phyloP scores from a whole-genome alignment of 2,888 invertebrate genomes.

The Ariolimax columbianus region DNA sequence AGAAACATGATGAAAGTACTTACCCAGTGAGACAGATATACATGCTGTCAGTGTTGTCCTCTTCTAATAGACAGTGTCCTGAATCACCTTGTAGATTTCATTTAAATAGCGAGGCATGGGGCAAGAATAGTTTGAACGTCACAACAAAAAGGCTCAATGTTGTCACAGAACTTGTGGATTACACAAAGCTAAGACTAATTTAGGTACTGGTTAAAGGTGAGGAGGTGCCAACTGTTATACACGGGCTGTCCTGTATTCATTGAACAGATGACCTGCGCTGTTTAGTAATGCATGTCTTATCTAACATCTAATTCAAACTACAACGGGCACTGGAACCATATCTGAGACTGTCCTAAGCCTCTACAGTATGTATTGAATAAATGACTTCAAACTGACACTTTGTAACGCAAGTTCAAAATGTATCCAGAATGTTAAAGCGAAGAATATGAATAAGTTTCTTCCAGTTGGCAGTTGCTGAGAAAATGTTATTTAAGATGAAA shows the following conservation, averaged over 20 bases:
- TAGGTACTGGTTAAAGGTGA: not conserved
- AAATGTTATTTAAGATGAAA: too few relatives aligned
- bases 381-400: not conserved
- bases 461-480: too few relatives aligned
- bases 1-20: not conserved
- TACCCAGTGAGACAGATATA: constrained; percentile 36
- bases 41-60: not conserved
- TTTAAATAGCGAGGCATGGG: not conserved
- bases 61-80: not conserved
- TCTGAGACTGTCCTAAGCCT: not conserved
- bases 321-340: too few relatives aligned
- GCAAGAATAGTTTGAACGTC: too few relatives aligned
- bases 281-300: not conserved
- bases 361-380: not conserved
- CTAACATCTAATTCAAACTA: not conserved
- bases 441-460: too few relatives aligned
- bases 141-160: too few relatives aligned
- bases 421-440: too few relatives aligned
- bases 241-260: not conserved
- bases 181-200: too few relatives aligned
- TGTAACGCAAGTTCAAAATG: too few relatives aligned
- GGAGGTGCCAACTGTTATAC: not conserved
- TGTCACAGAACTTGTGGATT: too few relatives aligned
- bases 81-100: too few relatives aligned
- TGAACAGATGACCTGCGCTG: not conserved